Evolutionary conservation across 2,888 invertebrate species (phyloP), one percentile per base, ranked within the genome.

Genomic region (Pandemis corylana): DNA sequence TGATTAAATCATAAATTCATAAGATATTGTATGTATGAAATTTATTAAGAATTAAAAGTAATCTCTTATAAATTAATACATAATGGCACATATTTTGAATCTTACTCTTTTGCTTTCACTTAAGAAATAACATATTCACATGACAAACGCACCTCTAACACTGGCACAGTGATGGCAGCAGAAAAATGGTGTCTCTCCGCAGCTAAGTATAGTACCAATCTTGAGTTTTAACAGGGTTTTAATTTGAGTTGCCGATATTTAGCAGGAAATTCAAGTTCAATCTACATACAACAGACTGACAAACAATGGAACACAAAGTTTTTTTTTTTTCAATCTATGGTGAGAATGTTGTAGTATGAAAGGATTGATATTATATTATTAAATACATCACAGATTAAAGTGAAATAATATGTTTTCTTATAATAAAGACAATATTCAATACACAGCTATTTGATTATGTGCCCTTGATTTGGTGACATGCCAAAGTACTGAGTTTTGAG

Each of bases 231-330:
- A 53, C n/a, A 63, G 12, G 13, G 49, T 49, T 49, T 49, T 3
- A 10, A 49, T 49, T 49, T 49, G 49, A 49, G 49, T 20, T 20
- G 20, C 20, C 20, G 20, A 20, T 20, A 20, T 20, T 20, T 20
- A 20, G 20, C 20, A 20, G 63, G 67, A 74, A 74, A 56, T 74
- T 76, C 61, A 74, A 73, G 71, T 76, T 76, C 56, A 13, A 76
- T 65, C 51, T 71, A 64, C 76, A 12, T 12, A 46, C 46, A 46
- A 46, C 46, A 10, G 46, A 46, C 12, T 46, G 46, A 46, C 46
- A 10, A 46, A 46, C 10, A 12, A 46, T 13, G 13, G 49, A 49
- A 49, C 49, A 49, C 49, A 49, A 49, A 13, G 49, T 49, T 49
- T 13, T 10, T 49, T 10, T 49, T 49, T 49, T 49, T 49, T 10